Evolutionary conservation across 2,113 vertebrate genomes (phyloP), one percentile per base, ranked within the genome.

Genomic region (Hippoglossus stenolepis): DNA sequence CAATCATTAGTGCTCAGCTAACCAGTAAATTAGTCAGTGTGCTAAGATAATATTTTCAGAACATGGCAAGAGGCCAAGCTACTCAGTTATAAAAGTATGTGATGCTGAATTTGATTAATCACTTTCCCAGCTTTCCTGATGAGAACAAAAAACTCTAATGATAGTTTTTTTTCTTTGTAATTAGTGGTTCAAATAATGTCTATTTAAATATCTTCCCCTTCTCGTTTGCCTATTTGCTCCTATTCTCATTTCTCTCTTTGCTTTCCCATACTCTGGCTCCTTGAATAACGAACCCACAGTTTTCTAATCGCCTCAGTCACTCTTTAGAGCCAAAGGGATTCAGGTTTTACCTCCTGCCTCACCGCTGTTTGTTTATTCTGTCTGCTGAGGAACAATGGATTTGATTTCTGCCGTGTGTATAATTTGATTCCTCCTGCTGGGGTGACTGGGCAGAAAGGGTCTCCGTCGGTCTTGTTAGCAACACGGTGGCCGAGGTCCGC

Each of bases 1-100:
- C 69, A 75, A 68, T 88, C 87, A 86, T 87, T 88, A 86, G 85
- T 84, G 91, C 79, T 90, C 82, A 87, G 79, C 85, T 87, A 83
- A 91, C 72, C 88, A 88, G 80, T 62, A 81, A 92, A 92, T 90
- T 53, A 90, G 74, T 81, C 85, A 71, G 49, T 28, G 63, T 59
- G 73, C 75, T 89, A 63, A 90, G 80, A 91, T 87, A 81, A 91
- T 78, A 81, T 85, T 84, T 87, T 81, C 28, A 7, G 51, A 79
- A 79, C n/a, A 59, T 78, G 83, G 87, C 74, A 72, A 62, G 14
- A 85, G 76, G 75, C 80, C 89, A 79, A 82, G 40, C 31, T 61
- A 5, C 57, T 76, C 38, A 4, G 40, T 69, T 66, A 3, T 57
- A 54, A 75, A 80, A 74, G 49, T 64, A 40, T 65, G 31, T 53